Evolutionary conservation across 2,888 invertebrate genomes (phyloP), one percentile per base, ranked within the genome.

Genomic region (Amphimallon solstitiale): DNA sequence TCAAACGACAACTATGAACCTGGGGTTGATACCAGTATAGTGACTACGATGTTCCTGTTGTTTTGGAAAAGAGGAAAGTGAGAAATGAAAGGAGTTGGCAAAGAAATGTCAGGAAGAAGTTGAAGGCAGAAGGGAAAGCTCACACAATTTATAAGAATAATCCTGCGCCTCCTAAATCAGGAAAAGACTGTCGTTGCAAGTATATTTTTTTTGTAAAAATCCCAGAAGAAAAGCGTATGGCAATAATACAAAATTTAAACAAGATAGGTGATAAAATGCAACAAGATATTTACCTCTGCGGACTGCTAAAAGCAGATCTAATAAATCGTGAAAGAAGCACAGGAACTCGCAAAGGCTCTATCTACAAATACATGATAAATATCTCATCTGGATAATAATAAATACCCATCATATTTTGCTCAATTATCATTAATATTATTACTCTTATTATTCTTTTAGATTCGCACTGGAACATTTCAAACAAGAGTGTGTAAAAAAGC

Each of bases 51-150:
- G 17, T 43, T 43, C 43, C 43, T 43, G 43, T 6, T 43, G 7
- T 43, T 38, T 38, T 2, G 45, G 46, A 48, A 38, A 14, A 56
- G 45, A 43, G 23, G 17, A 59, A 59, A 40, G 43, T 43, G 19
- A 59, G 59, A 43, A 59, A 59, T 21, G 43, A n/a, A 43, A 43
- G 21, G 17, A 17, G 12, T 43, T 59, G 43, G 59, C 15, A 19
- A 59, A 40, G 40, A 59, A 59, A 59, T 59, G 19, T 59, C 59
- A 59, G 59, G 40, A 59, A 59, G 43, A 43, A 43, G 6, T 43
- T n/a, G 43, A 43, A 43, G 7, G 43, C n/a, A 43, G 43, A 43
- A 43, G 43, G 10, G 14, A 21, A 15, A 38, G 43, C 23, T 43
- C 21, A 38, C 59, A 59, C 38, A 59, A 43, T 15, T 6, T 38